Conservation (phyloP, 2,797 vertebrate genomes). For the Urosaurus nigricauda region DNA sequence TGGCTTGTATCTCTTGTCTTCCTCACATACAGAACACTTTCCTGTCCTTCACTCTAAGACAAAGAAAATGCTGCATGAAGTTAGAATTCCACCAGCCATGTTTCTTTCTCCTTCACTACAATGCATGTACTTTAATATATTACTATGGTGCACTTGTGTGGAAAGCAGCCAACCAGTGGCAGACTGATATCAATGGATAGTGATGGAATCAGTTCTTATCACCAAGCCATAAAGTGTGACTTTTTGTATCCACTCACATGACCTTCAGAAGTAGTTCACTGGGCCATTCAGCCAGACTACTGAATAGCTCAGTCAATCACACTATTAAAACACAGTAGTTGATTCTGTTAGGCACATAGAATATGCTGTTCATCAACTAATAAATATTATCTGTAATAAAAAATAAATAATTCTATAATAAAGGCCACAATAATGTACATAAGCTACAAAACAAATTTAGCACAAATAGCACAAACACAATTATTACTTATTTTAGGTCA, state of each 20-base stretch:
- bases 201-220: background rate
- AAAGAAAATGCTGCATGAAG: background rate
- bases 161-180: background rate
- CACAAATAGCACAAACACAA: slow-evolving; percentile 34
- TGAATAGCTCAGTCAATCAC: background rate
- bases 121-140: background rate
- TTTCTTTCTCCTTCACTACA: background rate
- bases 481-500: background rate
- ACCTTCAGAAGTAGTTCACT: background rate
- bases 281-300: background rate
- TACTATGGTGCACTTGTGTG: background rate
- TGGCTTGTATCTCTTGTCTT: background rate
- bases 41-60: background rate
- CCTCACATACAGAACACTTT: no score
- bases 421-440: background rate
- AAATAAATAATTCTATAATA: background rate
- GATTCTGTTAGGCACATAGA: background rate
- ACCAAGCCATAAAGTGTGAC: background rate
- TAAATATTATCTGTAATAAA: background rate
- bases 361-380: slow-evolving; percentile 29
- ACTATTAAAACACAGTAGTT: background rate
- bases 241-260: background rate
- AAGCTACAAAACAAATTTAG: background rate
- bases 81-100: background rate
- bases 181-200: background rate